phyloP scores from a whole-genome alignment of 2,797 vertebrate genomes.

The Anableps anableps region DNA sequence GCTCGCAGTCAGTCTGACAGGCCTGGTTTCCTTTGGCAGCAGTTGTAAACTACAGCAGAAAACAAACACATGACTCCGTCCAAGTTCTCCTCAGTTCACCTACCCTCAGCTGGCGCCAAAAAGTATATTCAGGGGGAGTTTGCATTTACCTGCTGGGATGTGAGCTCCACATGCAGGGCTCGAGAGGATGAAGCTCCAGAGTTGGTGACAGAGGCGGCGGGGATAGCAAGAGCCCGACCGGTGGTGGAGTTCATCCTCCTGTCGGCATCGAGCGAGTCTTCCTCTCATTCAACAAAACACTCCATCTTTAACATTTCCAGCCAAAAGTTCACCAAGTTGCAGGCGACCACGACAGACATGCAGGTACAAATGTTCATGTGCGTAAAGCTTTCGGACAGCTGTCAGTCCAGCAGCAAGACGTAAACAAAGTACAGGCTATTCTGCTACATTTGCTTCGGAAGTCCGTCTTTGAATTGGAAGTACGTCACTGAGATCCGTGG shows the following conservation, averaged over 20 bases:
- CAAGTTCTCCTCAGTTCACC: background rate
- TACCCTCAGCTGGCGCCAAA: background rate
- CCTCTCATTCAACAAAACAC: conserved; percentile 77
- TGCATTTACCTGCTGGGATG: conserved; percentile 90
- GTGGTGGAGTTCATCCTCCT: conserved; percentile 85
- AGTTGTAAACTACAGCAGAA: conserved; percentile 27
- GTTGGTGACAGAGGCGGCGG: conserved; percentile 81
- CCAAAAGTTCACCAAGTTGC: conserved; percentile 20
- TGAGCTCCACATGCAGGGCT: conserved; percentile 92
- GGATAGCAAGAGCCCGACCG: conserved; percentile 82
- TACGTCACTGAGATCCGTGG: conserved; percentile 32
- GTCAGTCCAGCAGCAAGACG: conserved; percentile 73
- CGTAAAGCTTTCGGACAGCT: conserved; percentile 49
- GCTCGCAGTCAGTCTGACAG: conserved; percentile 54
- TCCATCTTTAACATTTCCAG: conserved; percentile 45
- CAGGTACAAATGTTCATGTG: background rate
- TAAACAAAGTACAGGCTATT: conserved; percentile 83
- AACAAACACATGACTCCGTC: background rate
- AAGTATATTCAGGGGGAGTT: too few relatives aligned
- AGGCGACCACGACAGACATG: conserved; percentile 1
- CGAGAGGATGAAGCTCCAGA: conserved; percentile 85
- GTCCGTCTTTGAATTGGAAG: conserved; percentile 67
- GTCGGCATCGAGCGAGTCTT: conserved; percentile 69
- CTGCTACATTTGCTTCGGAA: conserved; percentile 74
- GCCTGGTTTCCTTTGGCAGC: conserved; percentile 51